phyloP scores from a whole-genome alignment of 2,888 invertebrate genomes.

The Patella caerulea region DNA sequence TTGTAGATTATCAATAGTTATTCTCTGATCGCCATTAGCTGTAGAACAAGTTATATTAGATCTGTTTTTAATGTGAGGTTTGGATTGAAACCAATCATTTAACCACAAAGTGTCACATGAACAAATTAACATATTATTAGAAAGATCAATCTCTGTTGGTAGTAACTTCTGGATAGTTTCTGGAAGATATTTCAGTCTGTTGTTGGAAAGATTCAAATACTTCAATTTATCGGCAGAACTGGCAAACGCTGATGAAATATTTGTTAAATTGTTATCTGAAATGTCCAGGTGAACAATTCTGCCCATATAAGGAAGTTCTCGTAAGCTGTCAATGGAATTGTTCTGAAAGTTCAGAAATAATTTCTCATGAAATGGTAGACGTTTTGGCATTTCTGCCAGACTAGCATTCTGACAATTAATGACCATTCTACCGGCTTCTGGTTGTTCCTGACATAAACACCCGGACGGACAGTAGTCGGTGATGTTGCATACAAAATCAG shows the following conservation, averaged over 20 bases:
- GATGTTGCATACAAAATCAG: not conserved
- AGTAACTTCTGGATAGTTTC: not conserved
- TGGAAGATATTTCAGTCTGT: not conserved
- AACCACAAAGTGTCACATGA: not conserved
- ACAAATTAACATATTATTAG: not conserved
- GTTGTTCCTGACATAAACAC: not conserved
- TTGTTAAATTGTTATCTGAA: not conserved
- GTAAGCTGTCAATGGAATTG: not conserved
- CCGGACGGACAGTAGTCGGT: not conserved
- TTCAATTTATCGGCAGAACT: not conserved
- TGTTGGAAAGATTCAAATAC: not conserved
- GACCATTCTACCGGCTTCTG: not conserved
- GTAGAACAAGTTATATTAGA: not conserved
- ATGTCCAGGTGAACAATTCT: not conserved
- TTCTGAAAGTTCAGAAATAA: not conserved
- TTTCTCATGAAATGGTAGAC: not conserved
- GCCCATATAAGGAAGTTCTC: not conserved
- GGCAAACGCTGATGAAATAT: not conserved
- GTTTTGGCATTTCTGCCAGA: not conserved
- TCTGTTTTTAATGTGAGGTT: not conserved
- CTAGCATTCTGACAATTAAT: not conserved
- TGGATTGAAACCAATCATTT: not conserved
- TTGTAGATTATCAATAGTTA: no score
- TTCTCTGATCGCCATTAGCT: not conserved
- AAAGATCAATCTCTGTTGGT: not conserved